A percentile compares a stretch with the other conserved stretches of the same genome.
Evolutionary conservation across 2,113 vertebrate species (phyloP).

Genomic region (Ellobius talpinus): DNA sequence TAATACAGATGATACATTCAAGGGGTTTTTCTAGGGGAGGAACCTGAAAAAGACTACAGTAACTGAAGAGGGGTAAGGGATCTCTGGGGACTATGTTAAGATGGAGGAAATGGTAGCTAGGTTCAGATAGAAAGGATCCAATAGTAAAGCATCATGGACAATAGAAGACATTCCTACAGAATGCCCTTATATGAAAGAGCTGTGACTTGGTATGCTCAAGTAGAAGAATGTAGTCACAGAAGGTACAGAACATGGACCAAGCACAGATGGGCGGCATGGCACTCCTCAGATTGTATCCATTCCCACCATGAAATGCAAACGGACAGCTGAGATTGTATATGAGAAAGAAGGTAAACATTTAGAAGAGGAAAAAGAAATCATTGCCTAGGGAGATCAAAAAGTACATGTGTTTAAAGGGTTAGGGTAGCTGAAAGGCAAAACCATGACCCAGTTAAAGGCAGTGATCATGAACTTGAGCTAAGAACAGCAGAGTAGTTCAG

Average conservation of each 20-base stretch:
- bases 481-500: neutral
- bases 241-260: accelerated
- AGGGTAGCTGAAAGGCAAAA: neutral
- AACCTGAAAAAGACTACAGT: neutral
- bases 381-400: neutral
- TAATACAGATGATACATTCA: neutral
- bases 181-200: neutral
- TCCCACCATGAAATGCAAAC: neutral
- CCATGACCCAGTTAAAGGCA: neutral
- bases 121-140: neutral
- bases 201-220: neutral
- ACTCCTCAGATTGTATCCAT: neutral
- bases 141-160: neutral
- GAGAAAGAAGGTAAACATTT: neutral
- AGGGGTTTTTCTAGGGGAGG: neutral
- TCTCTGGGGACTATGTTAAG: neutral
- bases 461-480: neutral
- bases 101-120: neutral
- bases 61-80: neutral
- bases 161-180: neutral
- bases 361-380: conserved; percentile 11
- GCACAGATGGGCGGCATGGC: too few relatives aligned
- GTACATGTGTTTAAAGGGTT: neutral
- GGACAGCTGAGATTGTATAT: neutral
- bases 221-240: neutral